These are phyloP conservation scores for Pseudoips prasinana DNA, from an alignment of 2,888 invertebrate genomes.

Conservation along the genomic window DNA sequence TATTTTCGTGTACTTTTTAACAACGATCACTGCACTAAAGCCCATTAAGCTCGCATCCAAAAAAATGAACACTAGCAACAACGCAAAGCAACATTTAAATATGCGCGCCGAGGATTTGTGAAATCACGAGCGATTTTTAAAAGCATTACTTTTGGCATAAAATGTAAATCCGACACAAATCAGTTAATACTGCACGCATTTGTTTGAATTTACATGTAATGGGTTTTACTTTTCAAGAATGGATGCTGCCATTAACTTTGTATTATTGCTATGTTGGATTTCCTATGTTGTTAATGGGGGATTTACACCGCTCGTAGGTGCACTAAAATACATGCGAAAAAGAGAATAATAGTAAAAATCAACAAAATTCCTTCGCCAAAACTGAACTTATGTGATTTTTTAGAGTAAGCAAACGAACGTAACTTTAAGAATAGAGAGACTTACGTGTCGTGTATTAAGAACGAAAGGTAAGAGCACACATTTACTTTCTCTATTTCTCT, in stretches of 20 bases:
- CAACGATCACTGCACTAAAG: conserved; percentile 1
- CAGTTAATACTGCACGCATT: conserved; percentile 26
- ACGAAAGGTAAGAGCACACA: no score
- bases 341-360: no score
- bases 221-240: conserved; percentile 21
- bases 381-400: no score
- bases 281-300: conserved; percentile 17
- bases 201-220: conserved; percentile 20
- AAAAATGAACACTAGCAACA: conserved; percentile 7
- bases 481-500: no score
- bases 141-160: conserved; percentile 24
- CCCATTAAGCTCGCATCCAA: conserved; percentile 19
- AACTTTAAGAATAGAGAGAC: no score
- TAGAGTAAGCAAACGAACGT: no score
- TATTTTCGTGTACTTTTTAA: no score
- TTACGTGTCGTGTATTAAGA: no score
- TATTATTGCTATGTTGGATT: conserved; percentile 11
- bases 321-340: conserved; percentile 7
- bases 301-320: conserved; percentile 11
- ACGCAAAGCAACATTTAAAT: conserved; percentile 19
- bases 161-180: conserved; percentile 22
- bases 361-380: no score
- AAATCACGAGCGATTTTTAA: conserved; percentile 23
- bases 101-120: conserved; percentile 24
- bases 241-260: conserved; percentile 20